These are phyloP conservation scores for Heliconius ethilla DNA, from an alignment of 2,888 invertebrate genomes.

Conservation along the genomic window DNA sequence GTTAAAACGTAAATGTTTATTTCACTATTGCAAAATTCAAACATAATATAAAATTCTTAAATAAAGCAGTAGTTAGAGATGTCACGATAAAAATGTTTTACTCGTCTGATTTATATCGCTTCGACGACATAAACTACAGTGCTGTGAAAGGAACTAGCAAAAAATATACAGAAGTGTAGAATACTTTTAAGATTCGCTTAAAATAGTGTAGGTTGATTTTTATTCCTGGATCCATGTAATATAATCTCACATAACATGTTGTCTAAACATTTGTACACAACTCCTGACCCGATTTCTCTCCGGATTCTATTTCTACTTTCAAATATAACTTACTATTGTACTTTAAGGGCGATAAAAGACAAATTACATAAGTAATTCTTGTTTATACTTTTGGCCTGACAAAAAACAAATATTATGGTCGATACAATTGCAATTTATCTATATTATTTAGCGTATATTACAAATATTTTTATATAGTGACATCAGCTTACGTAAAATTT, in stretches of 20 bases:
- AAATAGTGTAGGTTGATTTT: neutral
- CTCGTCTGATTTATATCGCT: neutral
- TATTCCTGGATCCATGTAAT: neutral
- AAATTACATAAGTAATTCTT: too few relatives aligned
- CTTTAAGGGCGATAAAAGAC: neutral
- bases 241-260: neutral
- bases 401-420: too few relatives aligned
- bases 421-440: too few relatives aligned
- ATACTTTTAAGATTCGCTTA: neutral
- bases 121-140: neutral
- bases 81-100: constrained; percentile 6
- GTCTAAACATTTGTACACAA: too few relatives aligned
- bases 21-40: neutral
- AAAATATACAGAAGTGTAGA: neutral
- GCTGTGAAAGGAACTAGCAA: neutral
- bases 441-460: neutral
- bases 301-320: too few relatives aligned
- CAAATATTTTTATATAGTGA: neutral
- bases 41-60: neutral
- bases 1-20: neutral
- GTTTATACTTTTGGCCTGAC: too few relatives aligned
- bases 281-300: too few relatives aligned
- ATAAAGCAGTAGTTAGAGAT: neutral
- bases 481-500: neutral
- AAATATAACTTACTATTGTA: neutral